Evolutionary conservation across 2,113 vertebrate genomes (phyloP), one percentile per base, ranked within the genome.

Genomic region (Podiceps cristatus): DNA sequence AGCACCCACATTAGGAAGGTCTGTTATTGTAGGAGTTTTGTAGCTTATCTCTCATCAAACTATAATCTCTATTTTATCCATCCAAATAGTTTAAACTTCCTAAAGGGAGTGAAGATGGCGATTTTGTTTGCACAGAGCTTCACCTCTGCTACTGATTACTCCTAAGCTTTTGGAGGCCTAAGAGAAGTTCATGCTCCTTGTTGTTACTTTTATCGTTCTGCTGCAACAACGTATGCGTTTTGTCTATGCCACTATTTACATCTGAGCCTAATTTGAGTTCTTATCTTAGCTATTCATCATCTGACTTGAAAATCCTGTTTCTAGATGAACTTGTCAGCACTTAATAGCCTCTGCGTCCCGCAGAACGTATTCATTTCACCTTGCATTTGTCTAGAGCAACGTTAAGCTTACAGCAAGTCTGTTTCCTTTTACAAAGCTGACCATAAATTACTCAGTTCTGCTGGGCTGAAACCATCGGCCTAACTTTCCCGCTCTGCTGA

Each of bases 251-350:
- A 7, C 25, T 53, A 5, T 63, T 75, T 81, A 63, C 73, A 81
- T n/a, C 71, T 14, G 40, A 68, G 58, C 5, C 1, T 63, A 86
- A 88, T 76, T n/a, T 12, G 37, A 91, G 42, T 9, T 79, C 82
- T 96, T 96, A 97, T 97, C 94, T 86, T 2, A 22, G 55, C 58
- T 89, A 2, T 7, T 66, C 47, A 35, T 80, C 63, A 59, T 50
- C 68, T 33, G 80, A 66, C 94, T 85, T 71, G 96, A 95, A 96
- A 95, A 95, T 93, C 96, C 96, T 91, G 96, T 74, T 80, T 19
- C 40, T 3, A 1, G 37, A 29, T 2, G 60, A 81, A 47, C 59
- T 37, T 71, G 83, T 81, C 96, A 96, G 89, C 80, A 40, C 44
- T n/a, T 52, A 18, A 18, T 2, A 66, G 72, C 35, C 60, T 69